Evolutionary conservation across 1,140 invertebrate genomes (phyloP).

Genomic region (Drosophila elegans): DNA sequence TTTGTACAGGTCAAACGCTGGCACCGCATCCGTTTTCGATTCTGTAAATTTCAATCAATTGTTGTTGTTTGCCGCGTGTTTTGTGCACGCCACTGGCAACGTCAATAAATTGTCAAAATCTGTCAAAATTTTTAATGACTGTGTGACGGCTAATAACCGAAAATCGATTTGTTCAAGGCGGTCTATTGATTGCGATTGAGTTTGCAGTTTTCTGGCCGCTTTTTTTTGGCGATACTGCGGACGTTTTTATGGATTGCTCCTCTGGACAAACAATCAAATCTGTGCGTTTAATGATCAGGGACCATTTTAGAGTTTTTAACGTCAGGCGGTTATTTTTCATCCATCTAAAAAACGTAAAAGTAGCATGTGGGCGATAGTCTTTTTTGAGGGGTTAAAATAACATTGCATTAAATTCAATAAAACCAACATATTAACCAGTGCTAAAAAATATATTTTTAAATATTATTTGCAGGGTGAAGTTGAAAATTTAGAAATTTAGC

Average conservation of each 20-base stretch:
- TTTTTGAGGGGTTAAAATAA: not conserved
- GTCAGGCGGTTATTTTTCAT: conserved; percentile 46
- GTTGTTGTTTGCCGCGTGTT: conserved; percentile 71
- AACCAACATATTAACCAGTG: not conserved
- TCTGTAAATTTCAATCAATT: conserved; percentile 45
- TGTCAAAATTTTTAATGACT: conserved; percentile 83
- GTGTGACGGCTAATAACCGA: conserved; percentile 75
- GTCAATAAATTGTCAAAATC: conserved; percentile 80
- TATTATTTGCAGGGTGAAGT: too few relatives aligned
- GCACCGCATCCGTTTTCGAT: conserved; percentile 7
- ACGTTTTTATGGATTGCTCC: conserved; percentile 70
- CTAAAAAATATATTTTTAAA: not conserved
- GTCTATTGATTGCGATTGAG: conserved; percentile 41
- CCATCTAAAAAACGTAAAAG: conserved; percentile 17
- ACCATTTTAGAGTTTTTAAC: conserved; percentile 58
- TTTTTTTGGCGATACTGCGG: conserved; percentile 44
- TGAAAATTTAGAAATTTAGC: too few relatives aligned
- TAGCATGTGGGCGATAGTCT: conserved; percentile 38
- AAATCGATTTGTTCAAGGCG: conserved; percentile 72
- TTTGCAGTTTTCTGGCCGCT: conserved; percentile 20
- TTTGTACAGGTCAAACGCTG: conserved; percentile 68
- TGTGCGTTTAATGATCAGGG: conserved; percentile 25
- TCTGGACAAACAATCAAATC: conserved; percentile 33
- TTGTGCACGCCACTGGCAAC: conserved; percentile 35
- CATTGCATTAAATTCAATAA: not conserved